Evolutionary conservation across 2,888 invertebrate species (phyloP).

Genomic region (Bruchidius siliquastri): DNA sequence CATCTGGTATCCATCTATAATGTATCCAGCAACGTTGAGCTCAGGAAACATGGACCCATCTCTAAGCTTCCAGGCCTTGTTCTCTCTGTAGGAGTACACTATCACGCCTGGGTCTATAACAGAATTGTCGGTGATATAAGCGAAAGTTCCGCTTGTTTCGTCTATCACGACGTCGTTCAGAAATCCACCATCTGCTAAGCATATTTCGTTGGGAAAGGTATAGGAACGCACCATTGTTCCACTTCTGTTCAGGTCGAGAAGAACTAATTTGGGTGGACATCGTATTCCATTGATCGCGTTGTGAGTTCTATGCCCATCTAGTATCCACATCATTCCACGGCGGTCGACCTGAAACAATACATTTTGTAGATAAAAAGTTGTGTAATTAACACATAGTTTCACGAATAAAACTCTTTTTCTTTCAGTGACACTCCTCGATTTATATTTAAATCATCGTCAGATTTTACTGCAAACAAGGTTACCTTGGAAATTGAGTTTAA

Average conservation of each 20-base stretch:
- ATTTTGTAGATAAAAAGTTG: too few species aligned
- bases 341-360: not conserved
- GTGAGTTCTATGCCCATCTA: conserved; percentile 63
- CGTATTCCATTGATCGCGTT: conserved; percentile 41
- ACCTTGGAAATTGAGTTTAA: too few species aligned
- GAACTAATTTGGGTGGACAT: conserved; percentile 63
- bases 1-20: conserved; percentile 50
- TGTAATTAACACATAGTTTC: too few species aligned
- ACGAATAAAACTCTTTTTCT: too few species aligned
- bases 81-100: conserved; percentile 60
- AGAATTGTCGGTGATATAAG: conserved; percentile 68
- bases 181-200: conserved; percentile 54
- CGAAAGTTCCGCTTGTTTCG: conserved; percentile 54
- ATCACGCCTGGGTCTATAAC: conserved; percentile 65
- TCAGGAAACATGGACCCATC: conserved; percentile 63
- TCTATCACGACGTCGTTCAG: conserved; percentile 69
- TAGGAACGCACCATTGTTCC: conserved; percentile 56
- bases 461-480: too few species aligned
- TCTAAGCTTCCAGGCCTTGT: conserved; percentile 65
- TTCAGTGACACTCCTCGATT: too few species aligned
- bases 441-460: too few species aligned
- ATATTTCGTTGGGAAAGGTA: conserved; percentile 56
- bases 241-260: conserved; percentile 60
- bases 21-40: conserved; percentile 55
- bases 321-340: conserved; percentile 62